Evolutionary conservation across 2,797 vertebrate species (phyloP), one percentile per base, ranked within the genome.

Genomic region (Psittacula echo): DNA sequence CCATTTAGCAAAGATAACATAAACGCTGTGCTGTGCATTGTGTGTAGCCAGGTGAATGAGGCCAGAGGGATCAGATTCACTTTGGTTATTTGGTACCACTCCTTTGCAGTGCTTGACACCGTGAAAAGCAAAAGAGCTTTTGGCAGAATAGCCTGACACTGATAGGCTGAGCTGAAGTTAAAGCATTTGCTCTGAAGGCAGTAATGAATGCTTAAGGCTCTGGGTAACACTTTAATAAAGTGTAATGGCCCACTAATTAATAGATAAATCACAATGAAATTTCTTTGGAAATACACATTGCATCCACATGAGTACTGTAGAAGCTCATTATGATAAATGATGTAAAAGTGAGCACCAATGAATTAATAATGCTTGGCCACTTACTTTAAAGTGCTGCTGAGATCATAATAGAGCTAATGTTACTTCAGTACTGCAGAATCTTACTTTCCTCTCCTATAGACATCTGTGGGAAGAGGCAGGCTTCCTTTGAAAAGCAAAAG

Each of bases 301-400:
- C 65, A 66, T 64, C 30, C 34, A 56, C 50, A 34, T 17, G 67
- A 68, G 26, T 70, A 78, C 47, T 67, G 42, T 22, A 64, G 62
- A 10, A 27, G 66, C 61, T 90, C 1, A 0, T 60, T 45, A 56
- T 3, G 62, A 72, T 60, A 81, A 94, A 39, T 30, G 41, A 82
- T 76, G 66, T 37, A 42, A 81, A 21, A 73, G 58, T 67, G 68
- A 88, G 44, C 53, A 37, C 48, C 68, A 19, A 7, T 89, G 76
- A 82, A 81, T 91, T 93, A 80, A 48, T 88, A 79, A 73, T 71
- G 41, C 32, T 83, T 8, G 22, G 86, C 75, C 51, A 67, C 71
- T 93, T 71, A 77, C 60, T 88, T 83, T 30, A 60, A 95, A 91
- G 80, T 53, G 30, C 60, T 89, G 47, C 67, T 83, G 64, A 72